Evolutionary conservation across 1,140 invertebrate genomes (phyloP), one percentile per base, ranked within the genome.

Genomic region (Frieseomelitta varia): DNA sequence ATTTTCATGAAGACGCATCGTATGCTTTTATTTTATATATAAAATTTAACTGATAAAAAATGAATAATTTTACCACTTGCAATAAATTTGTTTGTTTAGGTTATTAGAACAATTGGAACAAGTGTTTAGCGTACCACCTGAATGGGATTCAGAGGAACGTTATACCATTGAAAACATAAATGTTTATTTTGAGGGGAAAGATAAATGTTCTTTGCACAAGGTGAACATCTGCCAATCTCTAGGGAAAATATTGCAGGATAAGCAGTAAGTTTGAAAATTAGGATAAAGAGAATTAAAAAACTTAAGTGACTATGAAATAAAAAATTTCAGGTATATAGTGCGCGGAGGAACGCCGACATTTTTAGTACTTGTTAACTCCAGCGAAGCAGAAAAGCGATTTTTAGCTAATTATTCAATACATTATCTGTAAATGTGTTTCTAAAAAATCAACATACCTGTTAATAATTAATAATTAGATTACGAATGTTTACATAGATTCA

Each of bases 141-240:
- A 96, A 11, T 99, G 98, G 97, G 98, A 99, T 94, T 91, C 87
- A 74, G 94, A 97, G 1, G 94, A 95, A 68, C 96, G 96, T 89
- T 99, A 99, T 92, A 96, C 91, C 69, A 86, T 95, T 15, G 94
- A 96, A 12, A 96, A 94, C 71, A 91, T 99, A 58, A 96, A 97
- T 94, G 95, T 99, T 27, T 99, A 98, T 93, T 98, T 96, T 94
- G 97, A 98, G 95, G 96, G 97, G 88, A 94, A 94, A 85, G 95
- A 96, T 79, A 97, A 96, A 91, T 94, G 93, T 79, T 96, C 95
- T 88, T 93, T 98, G 6, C 95, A 97, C 91, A 94, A 96, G 89
- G 95, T 98, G 24, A 93, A 96, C 85, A 91, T 95, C 1, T 93
- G 94, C 19, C 95, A 95, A 81, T 96, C 96, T 2, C 94, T 98